Evolutionary conservation across 1,140 invertebrate species (phyloP).

Genomic region (Polypedilum pembai): DNA sequence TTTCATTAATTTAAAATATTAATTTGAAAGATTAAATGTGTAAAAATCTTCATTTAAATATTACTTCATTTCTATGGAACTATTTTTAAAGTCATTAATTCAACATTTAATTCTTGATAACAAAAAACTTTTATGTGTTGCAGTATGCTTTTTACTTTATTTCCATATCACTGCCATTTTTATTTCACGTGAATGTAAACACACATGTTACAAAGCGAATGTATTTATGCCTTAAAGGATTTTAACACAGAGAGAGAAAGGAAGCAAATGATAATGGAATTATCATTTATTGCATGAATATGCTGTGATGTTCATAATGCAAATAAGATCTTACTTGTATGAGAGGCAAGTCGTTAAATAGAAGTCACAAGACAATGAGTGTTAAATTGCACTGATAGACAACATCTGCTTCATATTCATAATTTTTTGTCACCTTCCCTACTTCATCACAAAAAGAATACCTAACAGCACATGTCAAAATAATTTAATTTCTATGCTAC

Average conservation of each 20-base stretch:
- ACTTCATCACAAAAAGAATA: background rate
- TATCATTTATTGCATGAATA: background rate
- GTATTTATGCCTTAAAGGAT: background rate
- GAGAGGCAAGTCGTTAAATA: no score
- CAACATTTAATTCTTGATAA: background rate
- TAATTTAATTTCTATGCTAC: background rate
- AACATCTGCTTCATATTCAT: no score
- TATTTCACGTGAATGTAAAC: background rate
- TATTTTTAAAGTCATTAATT: background rate
- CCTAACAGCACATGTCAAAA: background rate
- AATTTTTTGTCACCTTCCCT: no score
- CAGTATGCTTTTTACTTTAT: background rate
- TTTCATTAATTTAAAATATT: no score
- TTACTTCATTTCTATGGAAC: background rate
- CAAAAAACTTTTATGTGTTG: slow-evolving; percentile 11
- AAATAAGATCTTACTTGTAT: no score
- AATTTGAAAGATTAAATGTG: background rate
- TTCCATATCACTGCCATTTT: background rate
- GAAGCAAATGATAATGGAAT: background rate
- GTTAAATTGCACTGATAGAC: no score
- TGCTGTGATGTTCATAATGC: no score
- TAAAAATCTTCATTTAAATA: background rate
- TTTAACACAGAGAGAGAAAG: background rate
- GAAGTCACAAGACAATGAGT: no score
- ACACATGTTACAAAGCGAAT: background rate